Evolutionary conservation across 2,797 vertebrate species (phyloP).

Genomic region (Darevskia nairensis): DNA sequence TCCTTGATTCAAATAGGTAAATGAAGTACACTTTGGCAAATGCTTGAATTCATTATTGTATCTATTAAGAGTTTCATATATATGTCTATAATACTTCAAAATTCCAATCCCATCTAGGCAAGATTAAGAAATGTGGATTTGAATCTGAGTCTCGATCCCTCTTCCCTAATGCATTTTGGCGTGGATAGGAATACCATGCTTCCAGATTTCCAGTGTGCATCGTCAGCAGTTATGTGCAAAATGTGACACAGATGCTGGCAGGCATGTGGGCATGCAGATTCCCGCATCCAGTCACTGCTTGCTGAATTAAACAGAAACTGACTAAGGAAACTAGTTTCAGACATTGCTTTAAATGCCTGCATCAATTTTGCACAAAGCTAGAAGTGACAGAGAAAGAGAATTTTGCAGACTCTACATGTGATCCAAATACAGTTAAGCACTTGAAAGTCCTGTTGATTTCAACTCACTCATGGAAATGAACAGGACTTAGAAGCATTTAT

Average conservation of each 20-base stretch:
- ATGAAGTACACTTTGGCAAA: too few species aligned
- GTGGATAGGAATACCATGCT: background rate
- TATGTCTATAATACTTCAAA: too few species aligned
- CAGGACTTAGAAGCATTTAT: background rate
- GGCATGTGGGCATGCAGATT: background rate
- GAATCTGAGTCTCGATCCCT: background rate
- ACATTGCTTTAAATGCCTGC: background rate
- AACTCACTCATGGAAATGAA: background rate
- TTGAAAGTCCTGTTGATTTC: conserved; percentile 5
- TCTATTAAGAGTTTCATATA: too few species aligned
- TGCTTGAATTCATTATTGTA: too few species aligned
- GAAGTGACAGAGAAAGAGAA: too few species aligned
- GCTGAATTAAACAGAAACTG: background rate
- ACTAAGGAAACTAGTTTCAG: background rate
- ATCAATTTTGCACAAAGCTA: too few species aligned
- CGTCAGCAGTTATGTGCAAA: background rate
- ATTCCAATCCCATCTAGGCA: too few species aligned
- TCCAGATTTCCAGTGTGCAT: background rate
- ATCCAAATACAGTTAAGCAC: background rate
- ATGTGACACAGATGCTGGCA: background rate
- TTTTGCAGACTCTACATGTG: too few species aligned
- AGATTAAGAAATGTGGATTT: background rate
- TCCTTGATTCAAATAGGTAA: background rate
- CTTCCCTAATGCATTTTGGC: background rate
- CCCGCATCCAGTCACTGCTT: background rate